Evolutionary conservation across 2,888 invertebrate genomes (phyloP).

Genomic region (Rhabditoides inermis): DNA sequence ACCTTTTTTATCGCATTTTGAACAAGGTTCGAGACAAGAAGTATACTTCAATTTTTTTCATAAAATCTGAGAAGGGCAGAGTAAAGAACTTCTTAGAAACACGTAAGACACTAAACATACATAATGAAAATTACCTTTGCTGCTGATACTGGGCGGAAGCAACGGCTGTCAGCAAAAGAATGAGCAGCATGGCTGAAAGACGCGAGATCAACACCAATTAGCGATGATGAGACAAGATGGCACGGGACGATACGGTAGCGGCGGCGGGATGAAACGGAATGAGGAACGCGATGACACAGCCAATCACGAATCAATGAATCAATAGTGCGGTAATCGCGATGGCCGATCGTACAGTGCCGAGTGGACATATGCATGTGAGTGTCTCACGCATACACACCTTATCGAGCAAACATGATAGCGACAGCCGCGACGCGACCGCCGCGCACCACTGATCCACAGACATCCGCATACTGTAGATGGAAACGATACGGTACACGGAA

Average conservation of each 20-base stretch:
- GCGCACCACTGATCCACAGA: conserved; percentile 10
- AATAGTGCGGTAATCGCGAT: no score
- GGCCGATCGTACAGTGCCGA: conserved; percentile 11
- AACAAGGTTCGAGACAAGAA: not conserved
- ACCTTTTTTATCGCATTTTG: not conserved
- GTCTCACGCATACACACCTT: no score
- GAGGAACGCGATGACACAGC: no score
- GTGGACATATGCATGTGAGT: no score
- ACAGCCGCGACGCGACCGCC: conserved; percentile 9
- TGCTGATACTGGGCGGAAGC: conserved; percentile 8
- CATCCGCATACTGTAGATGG: no score
- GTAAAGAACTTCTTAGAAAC: not conserved
- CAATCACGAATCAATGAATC: no score
- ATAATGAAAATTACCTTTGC: not conserved
- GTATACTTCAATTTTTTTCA: not conserved
- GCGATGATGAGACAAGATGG: no score
- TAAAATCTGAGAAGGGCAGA: not conserved
- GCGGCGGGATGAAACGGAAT: no score
- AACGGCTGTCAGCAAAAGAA: conserved; percentile 2
- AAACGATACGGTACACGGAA: no score
- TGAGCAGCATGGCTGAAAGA: no score
- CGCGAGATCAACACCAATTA: no score
- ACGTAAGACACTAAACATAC: not conserved
- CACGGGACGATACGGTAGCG: no score
- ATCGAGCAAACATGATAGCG: conserved; percentile 15